Conservation (phyloP, 2,113 vertebrate genomes). For the Ornithorhynchus anatinus region DNA sequence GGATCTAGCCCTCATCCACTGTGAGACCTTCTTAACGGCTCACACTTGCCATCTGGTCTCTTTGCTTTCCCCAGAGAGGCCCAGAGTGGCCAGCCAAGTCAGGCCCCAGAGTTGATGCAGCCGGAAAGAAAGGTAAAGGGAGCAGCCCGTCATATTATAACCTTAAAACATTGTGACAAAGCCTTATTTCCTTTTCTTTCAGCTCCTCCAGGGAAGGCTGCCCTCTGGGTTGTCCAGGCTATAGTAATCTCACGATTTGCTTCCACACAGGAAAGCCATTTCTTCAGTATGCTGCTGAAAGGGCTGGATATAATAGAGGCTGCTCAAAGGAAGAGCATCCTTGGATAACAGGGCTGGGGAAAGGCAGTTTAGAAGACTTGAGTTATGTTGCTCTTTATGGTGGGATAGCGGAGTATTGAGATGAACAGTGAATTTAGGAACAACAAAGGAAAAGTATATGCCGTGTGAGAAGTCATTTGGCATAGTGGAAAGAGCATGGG, state of each 20-base stretch:
- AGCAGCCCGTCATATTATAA: slow-evolving; percentile 28
- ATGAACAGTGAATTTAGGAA: background rate
- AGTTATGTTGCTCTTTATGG: background rate
- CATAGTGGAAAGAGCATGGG: no score
- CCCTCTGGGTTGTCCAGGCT: background rate
- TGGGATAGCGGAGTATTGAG: background rate
- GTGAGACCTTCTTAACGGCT: slow-evolving; percentile 21
- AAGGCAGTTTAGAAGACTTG: background rate
- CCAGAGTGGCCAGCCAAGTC: slow-evolving; percentile 44
- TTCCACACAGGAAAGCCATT: accelerated
- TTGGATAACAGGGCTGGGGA: background rate
- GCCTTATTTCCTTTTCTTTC: background rate
- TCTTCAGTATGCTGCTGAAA: background rate
- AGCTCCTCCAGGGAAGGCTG: background rate
- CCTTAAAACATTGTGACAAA: background rate
- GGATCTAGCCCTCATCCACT: slow-evolving; percentile 34
- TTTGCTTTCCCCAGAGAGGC: slow-evolving; percentile 6
- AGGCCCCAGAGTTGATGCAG: background rate
- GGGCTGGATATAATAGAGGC: accelerated
- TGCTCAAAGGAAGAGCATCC: background rate
- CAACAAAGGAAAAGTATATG: accelerated
- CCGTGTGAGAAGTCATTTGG: no score
- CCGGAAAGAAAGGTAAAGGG: background rate
- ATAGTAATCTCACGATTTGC: background rate
- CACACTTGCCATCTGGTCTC: slow-evolving; percentile 63